Conservation (phyloP, 2,113 vertebrate genomes). For the Lepus americanus region DNA sequence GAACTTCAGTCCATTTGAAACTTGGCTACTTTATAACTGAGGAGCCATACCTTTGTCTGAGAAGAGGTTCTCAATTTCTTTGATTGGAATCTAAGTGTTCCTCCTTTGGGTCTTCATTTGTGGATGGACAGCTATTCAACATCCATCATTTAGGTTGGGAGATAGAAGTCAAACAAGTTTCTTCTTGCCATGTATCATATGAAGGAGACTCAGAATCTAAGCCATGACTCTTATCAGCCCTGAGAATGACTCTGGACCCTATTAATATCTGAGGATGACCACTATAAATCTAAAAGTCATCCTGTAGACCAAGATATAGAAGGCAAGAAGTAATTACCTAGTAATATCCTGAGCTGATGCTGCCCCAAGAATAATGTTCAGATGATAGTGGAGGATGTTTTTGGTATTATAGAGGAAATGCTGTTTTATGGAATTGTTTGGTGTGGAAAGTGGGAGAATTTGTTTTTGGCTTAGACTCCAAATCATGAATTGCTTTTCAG, state of each 20-base stretch:
- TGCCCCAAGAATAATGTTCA: not conserved
- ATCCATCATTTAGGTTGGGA: slow-evolving; percentile 3
- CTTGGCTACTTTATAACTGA: slow-evolving; percentile 21
- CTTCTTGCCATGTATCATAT: not conserved
- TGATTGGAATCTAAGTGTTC: slow-evolving; percentile 29
- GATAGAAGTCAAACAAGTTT: slow-evolving; percentile 28
- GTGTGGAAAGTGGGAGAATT: slow-evolving; percentile 28
- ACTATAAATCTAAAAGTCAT: slow-evolving; percentile 53
- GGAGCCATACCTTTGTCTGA: slow-evolving; percentile 15
- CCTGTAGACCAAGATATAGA: slow-evolving; percentile 2
- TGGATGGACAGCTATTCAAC: slow-evolving; percentile 23
- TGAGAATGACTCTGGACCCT: slow-evolving; percentile 25
- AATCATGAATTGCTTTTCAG: not conserved
- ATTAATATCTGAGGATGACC: not conserved
- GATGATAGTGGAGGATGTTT: slow-evolving; percentile 19
- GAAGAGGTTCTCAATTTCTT: slow-evolving; percentile 6
- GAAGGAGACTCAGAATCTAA: not conserved
- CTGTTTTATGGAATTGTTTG: not conserved
- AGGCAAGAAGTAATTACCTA: slow-evolving; percentile 43
- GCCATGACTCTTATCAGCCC: slow-evolving; percentile 8
- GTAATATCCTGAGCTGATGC: slow-evolving; percentile 1
- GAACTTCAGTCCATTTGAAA: slow-evolving; percentile 40
- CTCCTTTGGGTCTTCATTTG: not conserved
- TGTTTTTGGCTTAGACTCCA: slow-evolving; percentile 41
- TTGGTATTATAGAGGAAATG: slow-evolving; percentile 2